phyloP scores from a whole-genome alignment of 2,797 vertebrate species.

The Gambelia wislizenii region DNA sequence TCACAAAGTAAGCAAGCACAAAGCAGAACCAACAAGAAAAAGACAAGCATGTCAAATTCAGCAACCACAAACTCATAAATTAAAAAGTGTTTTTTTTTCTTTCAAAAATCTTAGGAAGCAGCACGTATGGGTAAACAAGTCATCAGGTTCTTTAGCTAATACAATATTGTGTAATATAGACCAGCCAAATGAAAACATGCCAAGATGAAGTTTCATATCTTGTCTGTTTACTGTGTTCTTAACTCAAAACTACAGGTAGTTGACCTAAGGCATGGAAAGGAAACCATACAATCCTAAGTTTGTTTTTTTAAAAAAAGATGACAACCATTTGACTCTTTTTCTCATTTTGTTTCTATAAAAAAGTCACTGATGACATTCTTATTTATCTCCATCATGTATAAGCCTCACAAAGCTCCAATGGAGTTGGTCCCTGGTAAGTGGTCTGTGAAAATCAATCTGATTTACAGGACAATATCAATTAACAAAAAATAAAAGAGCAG shows the following conservation, averaged over 20 bases:
- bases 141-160: not conserved
- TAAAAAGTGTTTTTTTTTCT: not conserved
- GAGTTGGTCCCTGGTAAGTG: not conserved
- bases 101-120: not conserved
- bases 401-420: not conserved
- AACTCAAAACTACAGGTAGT: not conserved
- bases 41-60: not conserved
- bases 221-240: not conserved
- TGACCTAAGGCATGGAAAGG: not conserved
- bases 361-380: not conserved
- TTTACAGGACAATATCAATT: not conserved
- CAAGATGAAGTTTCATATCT: not conserved
- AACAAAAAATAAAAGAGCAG: not conserved
- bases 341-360: not conserved
- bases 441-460: not conserved
- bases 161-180: not conserved
- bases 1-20: not conserved
- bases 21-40: conserved; percentile 18
- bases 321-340: not conserved
- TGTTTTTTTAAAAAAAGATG: not conserved
- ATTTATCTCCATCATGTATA: not conserved
- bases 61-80: not conserved
- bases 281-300: not conserved
- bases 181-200: not conserved
- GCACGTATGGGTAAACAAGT: not conserved